Evolutionary conservation across 2,113 vertebrate species (phyloP).

Genomic region (Vulpes vulpes): DNA sequence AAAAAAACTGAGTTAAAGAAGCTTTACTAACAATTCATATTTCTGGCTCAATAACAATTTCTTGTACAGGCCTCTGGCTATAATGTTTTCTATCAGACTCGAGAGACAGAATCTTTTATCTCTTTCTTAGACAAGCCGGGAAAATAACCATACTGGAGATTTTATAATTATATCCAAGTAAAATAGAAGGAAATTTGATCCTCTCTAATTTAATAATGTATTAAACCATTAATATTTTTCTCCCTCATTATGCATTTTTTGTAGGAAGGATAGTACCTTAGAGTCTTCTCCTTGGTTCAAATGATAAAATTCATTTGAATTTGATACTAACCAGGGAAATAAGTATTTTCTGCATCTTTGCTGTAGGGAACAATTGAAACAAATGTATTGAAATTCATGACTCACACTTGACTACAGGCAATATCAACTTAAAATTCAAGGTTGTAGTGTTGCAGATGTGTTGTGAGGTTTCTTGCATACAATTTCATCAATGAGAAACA

Average conservation of each 20-base stretch:
- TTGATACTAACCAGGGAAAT: slow-evolving; percentile 73
- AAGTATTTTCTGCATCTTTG: slow-evolving; percentile 73
- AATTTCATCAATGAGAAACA: slow-evolving; percentile 69
- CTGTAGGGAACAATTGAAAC: slow-evolving; percentile 75
- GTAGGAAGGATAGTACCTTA: slow-evolving; percentile 1
- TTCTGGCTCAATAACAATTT: slow-evolving; percentile 33
- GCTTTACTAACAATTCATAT: background rate
- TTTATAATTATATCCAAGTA: slow-evolving; percentile 64
- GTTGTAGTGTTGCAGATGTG: slow-evolving; percentile 64
- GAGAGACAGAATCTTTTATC: slow-evolving; percentile 55
- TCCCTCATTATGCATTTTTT: slow-evolving; percentile 23
- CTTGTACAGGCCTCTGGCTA: slow-evolving; percentile 41
- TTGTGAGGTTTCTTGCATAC: slow-evolving; percentile 56
- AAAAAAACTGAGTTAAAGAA: slow-evolving; percentile 34
- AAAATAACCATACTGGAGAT: slow-evolving; percentile 22
- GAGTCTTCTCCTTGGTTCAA: slow-evolving; percentile 44
- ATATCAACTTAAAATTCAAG: slow-evolving; percentile 80
- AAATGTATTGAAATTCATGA: slow-evolving; percentile 82
- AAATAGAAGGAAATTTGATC: slow-evolving; percentile 41
- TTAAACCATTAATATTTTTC: slow-evolving; percentile 63
- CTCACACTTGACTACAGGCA: slow-evolving; percentile 74
- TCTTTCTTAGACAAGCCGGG: slow-evolving; percentile 54
- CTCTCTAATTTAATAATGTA: slow-evolving; percentile 60
- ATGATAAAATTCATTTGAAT: slow-evolving; percentile 70
- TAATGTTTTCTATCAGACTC: slow-evolving; percentile 46